Percentiles rank a stretch among this genome's conserved stretches.
Conservation (phyloP, 2,888 invertebrate species). For the Corbicula japonica region DNA sequence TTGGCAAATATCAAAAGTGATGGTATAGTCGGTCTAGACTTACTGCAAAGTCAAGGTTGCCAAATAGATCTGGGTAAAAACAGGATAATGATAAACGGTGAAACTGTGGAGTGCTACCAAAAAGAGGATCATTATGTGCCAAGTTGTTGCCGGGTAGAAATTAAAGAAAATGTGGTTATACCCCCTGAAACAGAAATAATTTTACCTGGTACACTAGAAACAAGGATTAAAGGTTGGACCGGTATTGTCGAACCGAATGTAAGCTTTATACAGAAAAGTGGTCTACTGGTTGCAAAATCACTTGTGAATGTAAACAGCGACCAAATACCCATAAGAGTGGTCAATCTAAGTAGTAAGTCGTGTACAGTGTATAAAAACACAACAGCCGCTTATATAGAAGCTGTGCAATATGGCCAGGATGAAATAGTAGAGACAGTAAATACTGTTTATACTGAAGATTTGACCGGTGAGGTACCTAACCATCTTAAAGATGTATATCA, state of each 20-base stretch:
- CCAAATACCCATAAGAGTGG: constrained; percentile 32
- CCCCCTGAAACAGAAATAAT: constrained; percentile 28
- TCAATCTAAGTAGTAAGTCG: constrained; percentile 12
- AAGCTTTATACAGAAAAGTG: constrained; percentile 17
- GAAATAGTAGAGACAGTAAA: constrained; percentile 1
- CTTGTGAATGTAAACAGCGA: constrained; percentile 25
- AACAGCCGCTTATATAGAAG: not conserved
- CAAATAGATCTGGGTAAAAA: too few relatives aligned
- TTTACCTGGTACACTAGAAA: constrained; percentile 12
- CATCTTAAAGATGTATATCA: constrained; percentile 1
- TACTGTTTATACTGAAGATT: not conserved
- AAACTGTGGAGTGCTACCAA: too few relatives aligned
- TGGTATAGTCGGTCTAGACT: constrained; percentile 6
- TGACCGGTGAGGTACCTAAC: not conserved
- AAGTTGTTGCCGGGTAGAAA: not conserved
- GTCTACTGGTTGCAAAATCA: constrained; percentile 26
- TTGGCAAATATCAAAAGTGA: constrained; percentile 14
- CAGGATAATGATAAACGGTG: too few relatives aligned
- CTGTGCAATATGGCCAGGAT: not conserved
- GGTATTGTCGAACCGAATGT: constrained; percentile 18
- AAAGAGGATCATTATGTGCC: constrained; percentile 20
- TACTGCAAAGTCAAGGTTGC: too few relatives aligned
- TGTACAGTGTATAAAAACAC: constrained; percentile 21
- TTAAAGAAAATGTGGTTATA: not conserved
- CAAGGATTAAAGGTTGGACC: not conserved